Percentiles rank a stretch among this genome's conserved stretches.
Evolutionary conservation across 2,888 invertebrate genomes (phyloP).

Genomic region (Protodeltote pygarga): DNA sequence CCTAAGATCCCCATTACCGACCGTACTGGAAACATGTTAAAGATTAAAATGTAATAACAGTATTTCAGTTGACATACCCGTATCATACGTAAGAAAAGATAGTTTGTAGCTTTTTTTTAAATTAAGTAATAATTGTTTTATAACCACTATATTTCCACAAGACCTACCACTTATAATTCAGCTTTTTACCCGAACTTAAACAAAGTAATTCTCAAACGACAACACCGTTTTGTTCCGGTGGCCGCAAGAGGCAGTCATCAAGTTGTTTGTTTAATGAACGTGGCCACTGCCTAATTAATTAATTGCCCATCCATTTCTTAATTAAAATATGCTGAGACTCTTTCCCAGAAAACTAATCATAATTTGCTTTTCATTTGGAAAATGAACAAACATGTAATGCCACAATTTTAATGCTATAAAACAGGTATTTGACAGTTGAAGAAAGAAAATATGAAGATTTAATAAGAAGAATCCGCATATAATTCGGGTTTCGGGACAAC

Average conservation of each 20-base stretch:
- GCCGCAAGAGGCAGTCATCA: constrained; percentile 22
- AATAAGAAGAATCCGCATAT: constrained; percentile 87
- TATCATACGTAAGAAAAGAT: no score
- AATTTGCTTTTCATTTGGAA: constrained; percentile 18
- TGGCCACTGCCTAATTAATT: constrained; percentile 62
- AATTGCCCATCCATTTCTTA: constrained; percentile 63
- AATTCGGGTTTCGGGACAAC: constrained; percentile 95
- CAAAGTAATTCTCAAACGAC: constrained; percentile 1
- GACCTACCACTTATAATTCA: no score
- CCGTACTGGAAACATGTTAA: no score
- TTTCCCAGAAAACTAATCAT: constrained; percentile 33
- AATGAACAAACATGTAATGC: constrained; percentile 3
- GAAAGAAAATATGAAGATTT: constrained; percentile 32
- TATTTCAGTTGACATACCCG: no score
- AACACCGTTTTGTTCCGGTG: constrained; percentile 3
- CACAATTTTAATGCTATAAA: neutral
- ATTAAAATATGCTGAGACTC: constrained; percentile 57
- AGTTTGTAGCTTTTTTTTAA: no score
- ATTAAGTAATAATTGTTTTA: no score
- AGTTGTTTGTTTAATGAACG: constrained; percentile 57
- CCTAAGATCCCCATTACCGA: no score
- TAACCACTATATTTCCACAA: no score
- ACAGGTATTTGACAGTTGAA: neutral
- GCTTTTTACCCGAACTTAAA: neutral
- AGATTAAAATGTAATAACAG: no score